Percentiles rank a stretch among this genome's conserved stretches.
Evolutionary conservation across 2,113 vertebrate genomes (phyloP).

Genomic region (Anarrhichthys ocellatus): DNA sequence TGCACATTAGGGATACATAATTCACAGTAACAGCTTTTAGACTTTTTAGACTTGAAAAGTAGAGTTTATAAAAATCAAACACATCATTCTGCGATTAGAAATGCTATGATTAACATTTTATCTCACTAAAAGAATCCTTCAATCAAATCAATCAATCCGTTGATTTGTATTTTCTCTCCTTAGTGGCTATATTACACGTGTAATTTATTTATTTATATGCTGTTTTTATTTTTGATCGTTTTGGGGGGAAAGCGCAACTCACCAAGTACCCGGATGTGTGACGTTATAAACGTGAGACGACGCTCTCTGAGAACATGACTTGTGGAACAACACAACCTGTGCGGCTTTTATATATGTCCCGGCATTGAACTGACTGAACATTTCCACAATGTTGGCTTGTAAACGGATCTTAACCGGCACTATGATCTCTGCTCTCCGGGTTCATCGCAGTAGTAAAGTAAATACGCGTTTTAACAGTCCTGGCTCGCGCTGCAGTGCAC

Average conservation of each 20-base stretch:
- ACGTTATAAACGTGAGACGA: constrained; percentile 67
- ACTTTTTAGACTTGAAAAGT: not conserved
- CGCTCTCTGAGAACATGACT: constrained; percentile 46
- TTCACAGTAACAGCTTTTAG: not conserved
- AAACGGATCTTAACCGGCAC: constrained; percentile 21
- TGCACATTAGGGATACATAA: not conserved
- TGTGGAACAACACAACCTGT: constrained; percentile 10
- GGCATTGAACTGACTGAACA: not conserved
- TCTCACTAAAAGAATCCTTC: not conserved
- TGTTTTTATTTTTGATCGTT: not conserved
- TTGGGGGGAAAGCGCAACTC: too few relatives aligned
- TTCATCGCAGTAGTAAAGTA: constrained; percentile 62
- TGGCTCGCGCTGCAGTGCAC: not conserved
- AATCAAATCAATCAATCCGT: not conserved
- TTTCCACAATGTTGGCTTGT: constrained; percentile 50
- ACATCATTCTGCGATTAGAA: not conserved
- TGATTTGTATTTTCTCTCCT: not conserved
- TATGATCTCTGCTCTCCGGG: constrained; percentile 57
- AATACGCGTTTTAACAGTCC: not conserved
- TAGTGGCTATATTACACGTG: not conserved
- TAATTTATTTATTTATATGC: not conserved
- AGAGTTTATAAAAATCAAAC: not conserved
- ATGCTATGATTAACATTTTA: not conserved
- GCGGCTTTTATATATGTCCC: not conserved
- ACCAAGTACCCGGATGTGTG: constrained; percentile 54